Evolutionary conservation across 2,888 invertebrate genomes (phyloP), one percentile per base, ranked within the genome.

Genomic region (Macroteleia sp.): DNA sequence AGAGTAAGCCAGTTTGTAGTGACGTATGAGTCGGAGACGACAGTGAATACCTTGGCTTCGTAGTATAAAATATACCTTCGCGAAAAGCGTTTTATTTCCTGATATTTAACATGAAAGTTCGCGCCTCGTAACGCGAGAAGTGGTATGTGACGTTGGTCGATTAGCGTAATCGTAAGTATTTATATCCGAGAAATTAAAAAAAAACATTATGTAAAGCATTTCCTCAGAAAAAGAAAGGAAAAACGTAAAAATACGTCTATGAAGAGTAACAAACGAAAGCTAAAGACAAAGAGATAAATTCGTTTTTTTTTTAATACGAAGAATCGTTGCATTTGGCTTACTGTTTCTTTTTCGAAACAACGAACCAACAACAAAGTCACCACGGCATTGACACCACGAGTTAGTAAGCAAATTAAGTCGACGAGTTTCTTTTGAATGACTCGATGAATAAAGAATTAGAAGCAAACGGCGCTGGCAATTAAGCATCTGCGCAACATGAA

Each of bases 1-100:
- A 88, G 85, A 86, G 84, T 89, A 89, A 89, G 89, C 89, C 89
- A 88, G 89, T 89, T 89, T 87, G 89, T 82, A 84, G 85, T 85
- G 87, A 86, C 87, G 86, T 86, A 84, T 82, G 83, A 74, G 80
- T 75, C 74, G 66, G 77, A 81, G 81, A 82, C 78, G 83, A 78
- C 84, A 84, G 86, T 85, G 85, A 81, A 81, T 83, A 82, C 82
- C 83, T 85, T 84, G 82, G 82, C 85, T 84, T 83, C 77, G 17
- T 56, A 69, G 75, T 66, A 59, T 67, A 52, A 76, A 74, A 69
- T 71, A 56, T 66, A 48, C 70, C 66, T 70, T 61, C 22, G 54
- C 41, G 52, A 62, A 66, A 69, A 54, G 54, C 52, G 14, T 10
- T 57, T 22, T 57, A 36, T 61, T 61, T 44, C 48, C 25, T 46